phyloP scores from a whole-genome alignment of 2,888 invertebrate genomes.

The Apamea sordens region DNA sequence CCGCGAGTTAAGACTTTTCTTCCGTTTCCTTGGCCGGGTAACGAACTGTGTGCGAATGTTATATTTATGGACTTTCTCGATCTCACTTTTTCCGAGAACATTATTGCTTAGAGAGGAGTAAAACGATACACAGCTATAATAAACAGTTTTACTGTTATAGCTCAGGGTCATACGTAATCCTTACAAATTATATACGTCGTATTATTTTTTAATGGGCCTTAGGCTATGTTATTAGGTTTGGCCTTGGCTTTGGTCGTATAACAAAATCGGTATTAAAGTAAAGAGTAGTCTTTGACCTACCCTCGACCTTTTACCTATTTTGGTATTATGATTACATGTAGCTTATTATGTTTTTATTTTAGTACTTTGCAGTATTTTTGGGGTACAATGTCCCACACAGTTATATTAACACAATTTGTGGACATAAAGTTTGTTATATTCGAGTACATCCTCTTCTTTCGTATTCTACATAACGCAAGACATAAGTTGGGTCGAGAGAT shows the following conservation, averaged over 20 bases:
- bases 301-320: conserved; percentile 1
- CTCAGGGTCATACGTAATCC: conserved; percentile 57
- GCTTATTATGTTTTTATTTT: conserved; percentile 2
- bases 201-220: conserved; percentile 53
- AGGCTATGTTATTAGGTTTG: conserved; percentile 28
- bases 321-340: conserved; percentile 12
- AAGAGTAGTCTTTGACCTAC: conserved; percentile 5
- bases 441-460: neutral
- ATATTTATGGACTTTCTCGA: conserved; percentile 73
- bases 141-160: conserved; percentile 65
- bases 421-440: neutral
- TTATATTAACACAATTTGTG: neutral
- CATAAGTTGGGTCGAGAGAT: neutral
- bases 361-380: conserved; percentile 13
- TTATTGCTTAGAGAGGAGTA: conserved; percentile 70
- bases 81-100: conserved; percentile 70
- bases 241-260: conserved; percentile 28
- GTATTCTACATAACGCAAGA: neutral
- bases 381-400: neutral
- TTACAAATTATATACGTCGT: conserved; percentile 54
- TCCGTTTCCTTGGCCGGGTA: conserved; percentile 71
- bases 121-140: conserved; percentile 63
- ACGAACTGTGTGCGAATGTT: conserved; percentile 75
- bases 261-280: conserved; percentile 43
- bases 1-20: conserved; percentile 69